phyloP scores from a whole-genome alignment of 2,797 vertebrate species.

The Tenualosa ilisha region DNA sequence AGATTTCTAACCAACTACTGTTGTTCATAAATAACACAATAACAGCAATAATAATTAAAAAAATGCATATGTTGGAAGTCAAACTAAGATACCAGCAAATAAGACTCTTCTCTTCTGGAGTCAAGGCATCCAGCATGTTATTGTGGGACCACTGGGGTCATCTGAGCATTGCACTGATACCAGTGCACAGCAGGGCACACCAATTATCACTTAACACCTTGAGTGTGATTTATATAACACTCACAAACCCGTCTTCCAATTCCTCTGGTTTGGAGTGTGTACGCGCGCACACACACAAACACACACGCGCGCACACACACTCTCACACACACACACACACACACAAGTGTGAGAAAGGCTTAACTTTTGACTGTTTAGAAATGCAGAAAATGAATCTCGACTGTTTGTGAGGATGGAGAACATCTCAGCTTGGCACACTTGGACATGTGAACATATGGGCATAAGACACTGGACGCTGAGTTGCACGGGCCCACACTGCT shows the following conservation, averaged over 20 bases:
- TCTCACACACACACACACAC: not conserved
- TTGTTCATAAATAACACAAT: slow-evolving; percentile 22
- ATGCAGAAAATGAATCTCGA: not conserved
- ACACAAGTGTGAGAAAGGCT: slow-evolving; percentile 7
- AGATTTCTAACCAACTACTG: not conserved
- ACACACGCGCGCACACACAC: too few species aligned
- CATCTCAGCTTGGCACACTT: not conserved
- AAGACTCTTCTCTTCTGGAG: not conserved
- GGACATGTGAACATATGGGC: not conserved
- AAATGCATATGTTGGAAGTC: not conserved
- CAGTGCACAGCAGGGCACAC: not conserved
- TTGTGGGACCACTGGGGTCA: not conserved
- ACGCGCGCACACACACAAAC: too few species aligned
- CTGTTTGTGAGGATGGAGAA: not conserved
- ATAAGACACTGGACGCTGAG: not conserved
- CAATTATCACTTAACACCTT: not conserved
- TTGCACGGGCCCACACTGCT: slow-evolving; percentile 29
- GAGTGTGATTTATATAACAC: not conserved
- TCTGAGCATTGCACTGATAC: not conserved
- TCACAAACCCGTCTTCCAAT: not conserved
- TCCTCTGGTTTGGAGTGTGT: not conserved
- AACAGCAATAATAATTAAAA: not conserved
- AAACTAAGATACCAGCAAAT: not conserved
- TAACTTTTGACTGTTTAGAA: not conserved
- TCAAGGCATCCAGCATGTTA: not conserved